Conservation (phyloP, 1,140 invertebrate genomes). For the Conus betulinus region DNA sequence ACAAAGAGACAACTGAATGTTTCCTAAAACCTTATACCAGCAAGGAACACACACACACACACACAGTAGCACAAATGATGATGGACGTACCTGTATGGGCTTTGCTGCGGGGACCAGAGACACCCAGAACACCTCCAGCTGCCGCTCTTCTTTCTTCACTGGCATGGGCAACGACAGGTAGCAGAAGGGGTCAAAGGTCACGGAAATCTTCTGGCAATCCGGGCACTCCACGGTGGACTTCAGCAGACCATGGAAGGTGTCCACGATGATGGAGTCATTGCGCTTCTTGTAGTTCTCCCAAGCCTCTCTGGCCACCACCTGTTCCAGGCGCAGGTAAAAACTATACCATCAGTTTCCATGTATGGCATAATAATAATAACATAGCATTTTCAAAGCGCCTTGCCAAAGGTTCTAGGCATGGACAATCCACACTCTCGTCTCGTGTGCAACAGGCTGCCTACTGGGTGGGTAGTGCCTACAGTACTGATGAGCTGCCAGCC, state of each 20-base stretch:
- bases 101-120: slow-evolving; percentile 68
- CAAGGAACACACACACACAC: no score
- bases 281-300: slow-evolving; percentile 81
- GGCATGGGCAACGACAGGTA: slow-evolving; percentile 82
- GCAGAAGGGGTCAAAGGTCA: slow-evolving; percentile 83
- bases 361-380: no score
- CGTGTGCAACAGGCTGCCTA: no score
- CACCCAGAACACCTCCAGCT: slow-evolving; percentile 76
- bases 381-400: no score
- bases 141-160: slow-evolving; percentile 77
- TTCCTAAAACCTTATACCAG: no score
- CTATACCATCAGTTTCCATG: no score
- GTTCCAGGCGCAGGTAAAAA: background rate
- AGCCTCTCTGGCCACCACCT: slow-evolving; percentile 79
- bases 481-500: no score
- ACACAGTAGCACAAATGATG: no score
- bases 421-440: no score
- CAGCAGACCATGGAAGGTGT: slow-evolving; percentile 82
- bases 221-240: slow-evolving; percentile 83
- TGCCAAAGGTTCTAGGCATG: no score
- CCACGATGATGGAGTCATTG: slow-evolving; percentile 83
- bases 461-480: no score
- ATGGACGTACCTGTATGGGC: slow-evolving; percentile 68
- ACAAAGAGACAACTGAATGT: no score
- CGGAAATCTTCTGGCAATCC: slow-evolving; percentile 80